These are phyloP conservation scores for Coreius guichenoti DNA, from an alignment of 2,797 vertebrate species.

Conservation along the genomic window DNA sequence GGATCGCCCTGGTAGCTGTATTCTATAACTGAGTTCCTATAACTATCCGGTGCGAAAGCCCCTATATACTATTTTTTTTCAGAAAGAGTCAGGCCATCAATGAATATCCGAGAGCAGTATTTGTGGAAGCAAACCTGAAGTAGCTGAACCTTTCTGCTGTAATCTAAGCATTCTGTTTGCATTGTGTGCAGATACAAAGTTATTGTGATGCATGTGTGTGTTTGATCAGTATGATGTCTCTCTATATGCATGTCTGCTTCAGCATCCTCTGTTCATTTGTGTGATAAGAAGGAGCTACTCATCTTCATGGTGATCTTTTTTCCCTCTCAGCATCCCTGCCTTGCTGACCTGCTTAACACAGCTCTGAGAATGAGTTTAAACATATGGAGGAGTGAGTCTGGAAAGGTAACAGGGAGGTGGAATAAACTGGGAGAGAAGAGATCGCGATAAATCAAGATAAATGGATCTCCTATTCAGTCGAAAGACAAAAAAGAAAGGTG, in stretches of 20 bases:
- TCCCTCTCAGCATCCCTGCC: slow-evolving; percentile 53
- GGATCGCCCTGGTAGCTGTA: background rate
- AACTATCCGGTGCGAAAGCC: background rate
- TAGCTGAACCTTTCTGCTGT: background rate
- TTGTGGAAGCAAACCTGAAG: background rate
- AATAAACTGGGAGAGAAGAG: slow-evolving; percentile 34
- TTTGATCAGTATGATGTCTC: background rate
- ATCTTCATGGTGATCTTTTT: slow-evolving; percentile 51
- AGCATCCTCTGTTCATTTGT: slow-evolving; percentile 35
- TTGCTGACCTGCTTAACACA: slow-evolving; percentile 61
- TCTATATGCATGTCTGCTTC: slow-evolving; percentile 16
- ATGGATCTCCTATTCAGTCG: slow-evolving; percentile 26
- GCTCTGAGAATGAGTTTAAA: slow-evolving; percentile 39
- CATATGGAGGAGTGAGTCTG: slow-evolving; percentile 20
- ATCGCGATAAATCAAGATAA: slow-evolving; percentile 34
- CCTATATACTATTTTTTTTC: background rate
- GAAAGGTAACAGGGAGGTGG: slow-evolving; percentile 22
- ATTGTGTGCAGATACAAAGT: background rate
- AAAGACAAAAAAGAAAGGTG: slow-evolving; percentile 39
- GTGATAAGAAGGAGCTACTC: slow-evolving; percentile 44
- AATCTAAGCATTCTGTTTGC: background rate
- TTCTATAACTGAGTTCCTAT: background rate
- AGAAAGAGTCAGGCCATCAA: background rate
- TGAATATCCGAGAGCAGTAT: background rate
- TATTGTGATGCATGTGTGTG: background rate